Percentiles rank a stretch among this genome's conserved stretches.
phyloP scores from a whole-genome alignment of 2,888 invertebrate species.

The Leptinotarsa tumamoca region DNA sequence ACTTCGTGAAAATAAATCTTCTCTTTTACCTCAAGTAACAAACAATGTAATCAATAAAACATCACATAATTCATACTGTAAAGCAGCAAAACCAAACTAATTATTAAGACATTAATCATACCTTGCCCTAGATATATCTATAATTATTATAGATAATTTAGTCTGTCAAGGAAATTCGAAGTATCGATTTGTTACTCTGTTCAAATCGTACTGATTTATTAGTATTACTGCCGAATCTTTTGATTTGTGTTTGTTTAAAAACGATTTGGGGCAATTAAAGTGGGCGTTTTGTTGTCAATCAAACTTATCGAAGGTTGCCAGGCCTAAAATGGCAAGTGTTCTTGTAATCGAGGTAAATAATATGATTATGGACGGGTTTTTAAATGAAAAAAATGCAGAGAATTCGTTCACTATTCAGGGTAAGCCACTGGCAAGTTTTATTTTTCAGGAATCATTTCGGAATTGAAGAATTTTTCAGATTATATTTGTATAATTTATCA shows the following conservation, averaged over 20 bases:
- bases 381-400: not conserved
- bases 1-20: no score
- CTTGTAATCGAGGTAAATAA: not conserved
- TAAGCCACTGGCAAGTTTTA: no score
- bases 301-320: not conserved
- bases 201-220: not conserved
- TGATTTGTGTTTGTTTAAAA: not conserved
- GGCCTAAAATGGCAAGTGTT: not conserved
- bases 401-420: no score
- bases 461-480: no score
- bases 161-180: not conserved
- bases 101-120: constrained; percentile 12
- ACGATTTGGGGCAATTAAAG: not conserved
- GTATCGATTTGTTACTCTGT: not conserved
- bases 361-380: not conserved
- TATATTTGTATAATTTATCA: no score
- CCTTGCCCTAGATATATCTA: constrained; percentile 1
- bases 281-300: constrained; percentile 6
- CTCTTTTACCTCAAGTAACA: no score
- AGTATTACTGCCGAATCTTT: not conserved
- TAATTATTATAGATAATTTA: constrained; percentile 1
- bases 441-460: no score
- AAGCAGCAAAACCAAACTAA: not conserved
- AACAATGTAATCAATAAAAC: not conserved
- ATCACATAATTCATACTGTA: not conserved